Percentiles rank a stretch among this genome's conserved stretches.
Evolutionary conservation across 2,888 invertebrate genomes (phyloP).

Genomic region (Cheilosia pagana): DNA sequence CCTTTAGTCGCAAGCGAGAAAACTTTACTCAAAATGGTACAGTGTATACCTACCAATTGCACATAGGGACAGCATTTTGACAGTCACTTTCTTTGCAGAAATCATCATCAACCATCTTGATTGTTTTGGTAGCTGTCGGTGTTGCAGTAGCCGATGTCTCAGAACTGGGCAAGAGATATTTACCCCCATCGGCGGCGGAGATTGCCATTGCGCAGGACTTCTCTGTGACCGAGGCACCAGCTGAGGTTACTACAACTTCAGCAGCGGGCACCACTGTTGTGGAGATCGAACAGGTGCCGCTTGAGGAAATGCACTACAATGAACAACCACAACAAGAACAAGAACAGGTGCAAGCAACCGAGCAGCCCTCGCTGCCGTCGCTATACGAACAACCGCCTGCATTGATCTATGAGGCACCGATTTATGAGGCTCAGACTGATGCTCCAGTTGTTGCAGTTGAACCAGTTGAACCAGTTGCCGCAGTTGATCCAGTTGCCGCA

Average conservation of each 20-base stretch:
- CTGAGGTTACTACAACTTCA: conserved; percentile 18
- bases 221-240: conserved; percentile 16
- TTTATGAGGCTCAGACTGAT: conserved; percentile 28
- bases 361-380: conserved; percentile 4
- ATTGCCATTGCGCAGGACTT: conserved; percentile 5
- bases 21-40: conserved; percentile 51
- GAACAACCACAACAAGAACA: conserved; percentile 6
- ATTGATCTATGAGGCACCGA: conserved; percentile 22
- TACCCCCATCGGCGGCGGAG: conserved; percentile 28
- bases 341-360: conserved; percentile 4
- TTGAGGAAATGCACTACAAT: conserved; percentile 39
- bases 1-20: conserved; percentile 25
- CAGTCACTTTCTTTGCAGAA: conserved; percentile 30
- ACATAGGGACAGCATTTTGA: not conserved
- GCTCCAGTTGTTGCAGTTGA: conserved; percentile 3
- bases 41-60: not conserved
- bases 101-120: conserved; percentile 11
- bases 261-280: conserved; percentile 20
- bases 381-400: conserved; percentile 34
- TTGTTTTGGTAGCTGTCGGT: conserved; percentile 43
- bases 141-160: conserved; percentile 50
- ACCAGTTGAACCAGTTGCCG: not conserved
- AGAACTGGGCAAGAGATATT: conserved; percentile 24
- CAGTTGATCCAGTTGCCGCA: not conserved
- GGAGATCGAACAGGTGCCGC: conserved; percentile 44